Evolutionary conservation across 2,888 invertebrate species (phyloP).

Genomic region (Tachina grossa): DNA sequence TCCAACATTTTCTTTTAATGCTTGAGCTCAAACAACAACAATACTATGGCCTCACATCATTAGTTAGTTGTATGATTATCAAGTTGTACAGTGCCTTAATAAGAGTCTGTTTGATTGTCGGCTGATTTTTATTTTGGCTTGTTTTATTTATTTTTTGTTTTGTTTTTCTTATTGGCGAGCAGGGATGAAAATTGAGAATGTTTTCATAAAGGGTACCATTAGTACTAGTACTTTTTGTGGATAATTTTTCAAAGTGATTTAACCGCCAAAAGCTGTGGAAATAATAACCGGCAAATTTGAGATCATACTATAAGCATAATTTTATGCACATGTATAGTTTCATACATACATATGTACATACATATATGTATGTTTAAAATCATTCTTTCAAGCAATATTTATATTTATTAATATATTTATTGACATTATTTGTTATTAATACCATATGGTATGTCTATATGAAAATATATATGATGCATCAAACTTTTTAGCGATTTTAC

Average conservation of each 20-base stretch:
- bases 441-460: no score
- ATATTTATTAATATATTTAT: no score
- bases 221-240: slow-evolving; percentile 8
- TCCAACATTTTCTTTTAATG: slow-evolving; percentile 43
- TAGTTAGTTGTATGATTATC: slow-evolving; percentile 64
- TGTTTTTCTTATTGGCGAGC: not conserved
- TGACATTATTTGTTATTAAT: no score
- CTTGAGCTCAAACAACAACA: slow-evolving; percentile 25
- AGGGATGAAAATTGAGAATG: slow-evolving; percentile 18
- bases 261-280: not conserved
- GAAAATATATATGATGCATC: no score
- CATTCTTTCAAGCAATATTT: no score
- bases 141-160: not conserved
- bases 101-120: slow-evolving; percentile 57
- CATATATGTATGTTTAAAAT: no score
- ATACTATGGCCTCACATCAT: slow-evolving; percentile 51
- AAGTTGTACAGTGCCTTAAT: slow-evolving; percentile 33
- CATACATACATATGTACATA: no score
- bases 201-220: not conserved
- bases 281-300: not conserved
- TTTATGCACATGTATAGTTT: no score
- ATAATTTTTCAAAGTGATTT: not conserved
- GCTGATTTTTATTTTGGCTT: slow-evolving; percentile 32
- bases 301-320: no score
- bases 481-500: no score